Evolutionary conservation across 2,888 invertebrate species (phyloP).

Genomic region (Macropis europaea): DNA sequence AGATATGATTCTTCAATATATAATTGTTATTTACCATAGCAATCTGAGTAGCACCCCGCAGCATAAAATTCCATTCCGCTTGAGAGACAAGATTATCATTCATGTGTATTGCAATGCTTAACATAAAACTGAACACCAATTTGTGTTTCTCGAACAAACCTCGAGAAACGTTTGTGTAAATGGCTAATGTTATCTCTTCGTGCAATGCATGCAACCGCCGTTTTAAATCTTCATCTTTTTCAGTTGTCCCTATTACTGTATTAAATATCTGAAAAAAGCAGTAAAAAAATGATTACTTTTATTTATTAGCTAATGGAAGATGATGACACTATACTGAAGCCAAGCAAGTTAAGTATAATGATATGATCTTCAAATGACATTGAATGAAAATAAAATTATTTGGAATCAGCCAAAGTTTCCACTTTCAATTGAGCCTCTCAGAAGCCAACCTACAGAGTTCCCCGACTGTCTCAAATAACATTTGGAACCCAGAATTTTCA

Average conservation of each 20-base stretch:
- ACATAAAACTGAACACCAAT: slow-evolving; percentile 91
- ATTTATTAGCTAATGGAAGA: no score
- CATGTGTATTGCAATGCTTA: slow-evolving; percentile 88
- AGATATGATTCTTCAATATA: background rate
- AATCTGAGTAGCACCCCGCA: slow-evolving; percentile 86
- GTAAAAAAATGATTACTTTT: background rate
- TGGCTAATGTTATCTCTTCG: slow-evolving; percentile 88
- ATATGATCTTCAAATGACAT: no score
- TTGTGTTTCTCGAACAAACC: slow-evolving; percentile 96
- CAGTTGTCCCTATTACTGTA: slow-evolving; percentile 89
- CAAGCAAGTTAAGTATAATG: no score
- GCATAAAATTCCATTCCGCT: slow-evolving; percentile 88
- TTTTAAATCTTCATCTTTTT: slow-evolving; percentile 85
- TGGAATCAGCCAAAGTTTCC: no score
- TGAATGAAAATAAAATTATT: background rate
- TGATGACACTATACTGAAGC: no score
- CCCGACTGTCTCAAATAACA: no score
- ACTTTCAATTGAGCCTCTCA: no score
- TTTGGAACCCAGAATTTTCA: no score
- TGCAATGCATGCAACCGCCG: slow-evolving; percentile 86
- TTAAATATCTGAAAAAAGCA: slow-evolving; percentile 85
- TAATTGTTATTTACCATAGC: slow-evolving; percentile 60
- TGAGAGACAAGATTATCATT: slow-evolving; percentile 83
- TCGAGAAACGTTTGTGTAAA: slow-evolving; percentile 93
- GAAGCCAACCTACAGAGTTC: no score